Conservation (phyloP, 2,797 vertebrate genomes). For the Cyprinella venusta region DNA sequence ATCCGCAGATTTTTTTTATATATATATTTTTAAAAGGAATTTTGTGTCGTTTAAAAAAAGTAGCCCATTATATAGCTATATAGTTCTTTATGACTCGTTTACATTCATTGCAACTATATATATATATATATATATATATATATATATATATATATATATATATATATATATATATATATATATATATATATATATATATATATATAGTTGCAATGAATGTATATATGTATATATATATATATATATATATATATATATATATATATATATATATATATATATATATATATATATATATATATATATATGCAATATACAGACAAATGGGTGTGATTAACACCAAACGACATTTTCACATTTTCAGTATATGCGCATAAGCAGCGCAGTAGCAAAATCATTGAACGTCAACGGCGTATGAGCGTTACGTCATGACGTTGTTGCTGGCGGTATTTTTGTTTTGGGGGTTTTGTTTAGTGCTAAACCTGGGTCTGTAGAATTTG, state of each 20-base stretch:
- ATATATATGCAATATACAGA: neutral
- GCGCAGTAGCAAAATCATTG: neutral
- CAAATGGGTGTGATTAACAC: neutral
- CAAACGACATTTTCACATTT: no score
- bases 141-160: no score
- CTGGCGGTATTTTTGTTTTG: conserved; percentile 61
- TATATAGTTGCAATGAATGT: no score
- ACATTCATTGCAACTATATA: neutral
- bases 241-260: no score
- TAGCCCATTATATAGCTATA: neutral
- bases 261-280: no score
- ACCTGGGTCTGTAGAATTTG: neutral
- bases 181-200: no score
- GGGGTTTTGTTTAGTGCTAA: neutral
- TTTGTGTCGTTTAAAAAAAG: neutral
- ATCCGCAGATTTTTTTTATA: no score
- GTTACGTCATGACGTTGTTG: conserved; percentile 11
- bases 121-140: no score
- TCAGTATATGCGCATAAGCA: neutral
- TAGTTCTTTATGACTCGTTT: neutral
- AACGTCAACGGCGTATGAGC: neutral
- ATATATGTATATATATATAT: no score
- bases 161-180: no score
- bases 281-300: no score
- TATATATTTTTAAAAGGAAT: neutral